Evolutionary conservation across 2,797 vertebrate genomes (phyloP), one percentile per base, ranked within the genome.

Genomic region (Chloroceryle amazona): DNA sequence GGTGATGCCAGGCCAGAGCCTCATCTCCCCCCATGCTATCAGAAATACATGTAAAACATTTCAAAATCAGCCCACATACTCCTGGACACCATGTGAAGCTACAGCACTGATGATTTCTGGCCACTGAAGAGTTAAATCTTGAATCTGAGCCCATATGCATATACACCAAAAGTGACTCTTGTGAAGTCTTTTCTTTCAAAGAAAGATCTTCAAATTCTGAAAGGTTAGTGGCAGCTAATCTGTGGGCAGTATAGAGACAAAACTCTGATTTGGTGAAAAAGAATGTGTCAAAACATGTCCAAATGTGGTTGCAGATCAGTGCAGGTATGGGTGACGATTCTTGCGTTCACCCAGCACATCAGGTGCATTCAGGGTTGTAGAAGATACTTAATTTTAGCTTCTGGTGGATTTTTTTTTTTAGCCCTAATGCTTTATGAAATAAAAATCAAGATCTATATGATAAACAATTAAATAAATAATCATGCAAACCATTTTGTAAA

Each of bases 271-370:
- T 31, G 41, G 4, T 62, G 70, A 65, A 86, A 83, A 92, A 81
- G 11, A 81, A 49, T 22, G 39, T 10, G 19, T 20, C 54, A 65
- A 79, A 71, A 54, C 8, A 35, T 3, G 7, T 62, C 84, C 46
- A 81, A 29, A 76, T 35, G 11, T 33, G n/a, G n/a, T 3, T 79
- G 70, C 51, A 65, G 31, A 65, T 61, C n/a, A 72, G n/a, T 66
- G 61, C 26, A 65, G 11, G 35, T 47, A 42, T 0, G 1, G 33
- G 22, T 1, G 1, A 62, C 1, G 2, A 44, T 33, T 47, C 31
- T 76, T 83, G 51, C 62, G 47, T 72, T 80, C 35, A 29, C 11
- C 15, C 44, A 71, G 70, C 47, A 41, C 13, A 46, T 51, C 31
- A 65, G n/a, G 28, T 35, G 20, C 33, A 33, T 42, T 93, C 31